phyloP scores from a whole-genome alignment of 2,113 vertebrate species.

The Ciconia maguari region DNA sequence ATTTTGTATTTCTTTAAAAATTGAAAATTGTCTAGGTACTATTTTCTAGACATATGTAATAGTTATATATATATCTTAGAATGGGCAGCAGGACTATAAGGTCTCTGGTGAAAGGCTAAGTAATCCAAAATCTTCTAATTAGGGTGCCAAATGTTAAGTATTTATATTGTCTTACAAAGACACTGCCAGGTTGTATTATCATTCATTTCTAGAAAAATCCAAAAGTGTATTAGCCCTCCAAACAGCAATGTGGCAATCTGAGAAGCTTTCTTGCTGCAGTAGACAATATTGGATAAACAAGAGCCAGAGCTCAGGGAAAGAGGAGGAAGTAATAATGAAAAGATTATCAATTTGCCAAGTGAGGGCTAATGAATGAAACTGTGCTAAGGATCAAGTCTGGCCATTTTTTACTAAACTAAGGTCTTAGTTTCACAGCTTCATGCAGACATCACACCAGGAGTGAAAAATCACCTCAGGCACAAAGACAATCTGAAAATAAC shows the following conservation, averaged over 20 bases:
- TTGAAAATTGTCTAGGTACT: neutral
- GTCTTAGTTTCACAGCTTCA: constrained; percentile 12
- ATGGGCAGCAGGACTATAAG: fast-evolving
- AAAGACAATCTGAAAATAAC: neutral
- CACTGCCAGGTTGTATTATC: neutral
- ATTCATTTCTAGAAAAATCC: neutral
- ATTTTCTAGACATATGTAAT: neutral
- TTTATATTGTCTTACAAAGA: neutral
- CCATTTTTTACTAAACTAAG: neutral
- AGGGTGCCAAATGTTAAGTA: neutral
- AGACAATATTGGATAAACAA: neutral
- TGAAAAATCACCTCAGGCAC: neutral
- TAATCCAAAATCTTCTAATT: neutral
- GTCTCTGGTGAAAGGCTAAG: neutral
- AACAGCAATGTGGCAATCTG: neutral
- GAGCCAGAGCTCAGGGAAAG: neutral
- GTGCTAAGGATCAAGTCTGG: neutral
- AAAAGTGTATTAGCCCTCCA: neutral
- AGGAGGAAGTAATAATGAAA: constrained; percentile 13
- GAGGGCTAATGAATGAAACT: neutral
- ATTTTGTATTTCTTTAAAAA: neutral
- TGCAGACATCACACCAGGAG: neutral
- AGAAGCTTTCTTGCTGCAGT: neutral
- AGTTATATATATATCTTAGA: neutral
- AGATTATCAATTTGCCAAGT: neutral